Conservation (phyloP, 1,140 invertebrate genomes). For the Drosophila orosa region DNA sequence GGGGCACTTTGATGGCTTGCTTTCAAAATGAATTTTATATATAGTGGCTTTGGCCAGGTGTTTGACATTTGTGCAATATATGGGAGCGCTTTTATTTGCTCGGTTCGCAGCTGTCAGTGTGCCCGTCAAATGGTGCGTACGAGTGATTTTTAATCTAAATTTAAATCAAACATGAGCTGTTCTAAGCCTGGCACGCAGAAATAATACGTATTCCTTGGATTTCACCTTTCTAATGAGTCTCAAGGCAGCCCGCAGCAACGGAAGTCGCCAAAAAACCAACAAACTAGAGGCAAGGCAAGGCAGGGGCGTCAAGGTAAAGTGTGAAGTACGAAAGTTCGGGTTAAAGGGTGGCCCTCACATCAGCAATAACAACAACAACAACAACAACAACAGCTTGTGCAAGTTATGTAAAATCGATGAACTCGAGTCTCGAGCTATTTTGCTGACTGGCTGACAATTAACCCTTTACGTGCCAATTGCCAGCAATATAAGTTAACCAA, state of each 20-base stretch:
- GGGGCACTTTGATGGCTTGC: slow-evolving; percentile 32
- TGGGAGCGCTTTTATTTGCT: slow-evolving; percentile 25
- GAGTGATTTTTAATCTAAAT: slow-evolving; percentile 74
- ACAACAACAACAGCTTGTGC: slow-evolving; percentile 41
- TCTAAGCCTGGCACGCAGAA: slow-evolving; percentile 29
- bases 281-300: slow-evolving; percentile 40
- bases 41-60: slow-evolving; percentile 37
- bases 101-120: slow-evolving; percentile 42
- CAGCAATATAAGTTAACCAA: slow-evolving; percentile 65
- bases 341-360: background rate
- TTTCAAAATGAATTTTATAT: slow-evolving; percentile 46
- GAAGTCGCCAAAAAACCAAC: slow-evolving; percentile 33
- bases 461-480: slow-evolving; percentile 77
- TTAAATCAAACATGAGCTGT: slow-evolving; percentile 40
- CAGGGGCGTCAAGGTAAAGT: slow-evolving; percentile 65
- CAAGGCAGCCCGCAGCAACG: slow-evolving; percentile 44
- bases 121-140: slow-evolving; percentile 59
- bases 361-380: background rate
- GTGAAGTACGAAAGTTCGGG: slow-evolving; percentile 41
- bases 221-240: slow-evolving; percentile 5
- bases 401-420: slow-evolving; percentile 69
- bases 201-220: slow-evolving; percentile 1
- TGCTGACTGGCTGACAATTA: slow-evolving; percentile 74
- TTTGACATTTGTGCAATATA: slow-evolving; percentile 32
- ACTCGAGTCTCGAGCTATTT: slow-evolving; percentile 30